Evolutionary conservation across 1,140 invertebrate genomes (phyloP).

Genomic region (Hylyphantes graminicola): DNA sequence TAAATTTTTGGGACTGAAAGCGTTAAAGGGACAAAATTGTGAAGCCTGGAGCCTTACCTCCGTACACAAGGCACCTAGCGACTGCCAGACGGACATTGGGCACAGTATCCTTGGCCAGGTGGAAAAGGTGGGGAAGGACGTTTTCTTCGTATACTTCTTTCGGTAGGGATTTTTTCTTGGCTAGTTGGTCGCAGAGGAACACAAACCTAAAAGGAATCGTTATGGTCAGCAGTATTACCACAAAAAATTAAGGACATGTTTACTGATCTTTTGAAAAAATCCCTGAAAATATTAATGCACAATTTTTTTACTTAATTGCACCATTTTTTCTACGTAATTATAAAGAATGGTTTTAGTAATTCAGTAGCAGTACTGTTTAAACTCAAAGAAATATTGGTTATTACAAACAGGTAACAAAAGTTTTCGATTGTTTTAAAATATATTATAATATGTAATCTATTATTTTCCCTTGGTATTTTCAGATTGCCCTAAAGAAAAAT

Average conservation of each 20-base stretch:
- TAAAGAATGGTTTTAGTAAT: too few relatives aligned
- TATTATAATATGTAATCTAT: neutral
- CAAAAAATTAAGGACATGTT: too few relatives aligned
- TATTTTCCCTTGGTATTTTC: too few relatives aligned
- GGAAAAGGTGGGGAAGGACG: conserved; percentile 76
- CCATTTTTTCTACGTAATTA: too few relatives aligned
- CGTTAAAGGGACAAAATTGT: conserved; percentile 65
- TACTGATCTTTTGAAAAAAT: too few relatives aligned
- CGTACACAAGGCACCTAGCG: conserved; percentile 69
- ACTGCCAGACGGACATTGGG: conserved; percentile 81
- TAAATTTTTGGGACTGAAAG: too few relatives aligned
- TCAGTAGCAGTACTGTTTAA: too few relatives aligned
- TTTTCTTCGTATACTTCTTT: conserved; percentile 74
- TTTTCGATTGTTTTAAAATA: neutral
- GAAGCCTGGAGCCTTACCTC: neutral
- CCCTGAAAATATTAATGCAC: too few relatives aligned
- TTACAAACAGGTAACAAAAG: too few relatives aligned
- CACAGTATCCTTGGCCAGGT: conserved; percentile 77
- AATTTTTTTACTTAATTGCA: too few relatives aligned
- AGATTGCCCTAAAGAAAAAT: too few relatives aligned
- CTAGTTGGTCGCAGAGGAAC: conserved; percentile 68
- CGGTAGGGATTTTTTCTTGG: conserved; percentile 70
- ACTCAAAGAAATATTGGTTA: neutral
- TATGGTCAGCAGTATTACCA: neutral
- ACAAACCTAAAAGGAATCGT: conserved; percentile 66